A percentile compares a stretch with the other conserved stretches of the same genome.
These are phyloP conservation scores for Eulemur rubriventer DNA, from an alignment of 2,797 vertebrate genomes.

Conservation along the genomic window DNA sequence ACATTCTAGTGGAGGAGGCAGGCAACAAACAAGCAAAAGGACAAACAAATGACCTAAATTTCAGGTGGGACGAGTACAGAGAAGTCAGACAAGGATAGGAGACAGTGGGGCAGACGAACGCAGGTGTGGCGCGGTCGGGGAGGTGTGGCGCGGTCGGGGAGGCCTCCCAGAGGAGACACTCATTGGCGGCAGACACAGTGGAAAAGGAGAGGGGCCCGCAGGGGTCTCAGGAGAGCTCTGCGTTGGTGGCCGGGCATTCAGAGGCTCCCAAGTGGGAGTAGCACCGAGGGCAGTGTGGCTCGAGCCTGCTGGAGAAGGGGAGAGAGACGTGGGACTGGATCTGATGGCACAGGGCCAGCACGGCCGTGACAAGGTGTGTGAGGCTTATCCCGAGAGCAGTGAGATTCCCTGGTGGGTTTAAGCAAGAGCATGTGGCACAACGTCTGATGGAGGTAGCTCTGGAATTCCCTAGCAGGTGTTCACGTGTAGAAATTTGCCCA, in stretches of 20 bases:
- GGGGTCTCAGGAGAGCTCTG: background rate
- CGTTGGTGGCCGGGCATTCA: accelerated
- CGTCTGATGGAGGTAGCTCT: background rate
- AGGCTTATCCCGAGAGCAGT: background rate
- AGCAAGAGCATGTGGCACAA: background rate
- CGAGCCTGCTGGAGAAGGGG: background rate
- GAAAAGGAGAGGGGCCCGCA: background rate
- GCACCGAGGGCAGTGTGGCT: background rate
- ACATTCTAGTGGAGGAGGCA: background rate
- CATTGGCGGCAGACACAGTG: background rate
- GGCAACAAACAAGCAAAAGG: background rate
- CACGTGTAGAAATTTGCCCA: too few species aligned
- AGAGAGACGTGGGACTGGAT: background rate
- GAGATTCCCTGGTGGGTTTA: background rate
- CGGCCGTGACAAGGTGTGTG: accelerated
- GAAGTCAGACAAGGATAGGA: background rate
- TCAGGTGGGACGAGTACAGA: background rate
- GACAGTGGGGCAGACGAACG: too few species aligned
- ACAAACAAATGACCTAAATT: background rate
- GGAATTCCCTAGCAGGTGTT: background rate
- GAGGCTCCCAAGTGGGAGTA: background rate
- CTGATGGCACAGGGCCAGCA: too few species aligned
- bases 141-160: background rate
- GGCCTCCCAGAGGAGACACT: background rate
- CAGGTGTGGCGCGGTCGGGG: background rate